A percentile compares a stretch with the other conserved stretches of the same genome.
These are phyloP conservation scores for Eulemur rufifrons DNA, from an alignment of 2,113 vertebrate genomes.

Conservation along the genomic window DNA sequence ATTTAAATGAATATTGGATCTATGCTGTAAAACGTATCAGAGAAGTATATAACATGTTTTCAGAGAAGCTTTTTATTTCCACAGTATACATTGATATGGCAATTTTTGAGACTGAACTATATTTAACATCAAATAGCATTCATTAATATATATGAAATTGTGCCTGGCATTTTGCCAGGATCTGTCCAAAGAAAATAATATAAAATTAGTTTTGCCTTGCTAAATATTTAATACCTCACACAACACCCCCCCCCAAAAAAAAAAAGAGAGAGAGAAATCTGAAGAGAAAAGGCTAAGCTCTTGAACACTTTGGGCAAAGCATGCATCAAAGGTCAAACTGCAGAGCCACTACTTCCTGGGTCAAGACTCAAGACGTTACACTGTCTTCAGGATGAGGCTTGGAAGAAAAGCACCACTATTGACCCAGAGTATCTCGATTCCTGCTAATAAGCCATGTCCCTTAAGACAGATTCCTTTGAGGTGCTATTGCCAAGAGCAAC, in stretches of 20 bases:
- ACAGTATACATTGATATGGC: background rate
- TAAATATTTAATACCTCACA: background rate
- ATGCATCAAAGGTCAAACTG: background rate
- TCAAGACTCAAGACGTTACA: background rate
- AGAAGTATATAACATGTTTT: background rate
- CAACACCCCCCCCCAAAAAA: background rate
- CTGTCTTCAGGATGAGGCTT: background rate
- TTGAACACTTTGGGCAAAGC: background rate
- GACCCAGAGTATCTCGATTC: background rate
- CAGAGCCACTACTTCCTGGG: background rate
- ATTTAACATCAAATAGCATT: background rate
- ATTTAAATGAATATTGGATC: background rate
- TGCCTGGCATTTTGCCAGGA: background rate
- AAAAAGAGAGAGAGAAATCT: background rate
- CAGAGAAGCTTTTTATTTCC: background rate
- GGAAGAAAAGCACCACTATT: background rate
- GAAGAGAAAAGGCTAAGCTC: background rate
- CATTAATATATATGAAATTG: background rate
- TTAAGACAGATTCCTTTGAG: background rate
- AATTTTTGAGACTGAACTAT: background rate
- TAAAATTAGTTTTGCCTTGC: background rate
- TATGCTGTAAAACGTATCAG: background rate
- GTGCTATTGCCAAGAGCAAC: background rate
- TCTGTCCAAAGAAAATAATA: background rate
- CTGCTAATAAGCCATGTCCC: background rate